Conservation (phyloP, 2,113 vertebrate species). For the Delphinapterus leucas region DNA sequence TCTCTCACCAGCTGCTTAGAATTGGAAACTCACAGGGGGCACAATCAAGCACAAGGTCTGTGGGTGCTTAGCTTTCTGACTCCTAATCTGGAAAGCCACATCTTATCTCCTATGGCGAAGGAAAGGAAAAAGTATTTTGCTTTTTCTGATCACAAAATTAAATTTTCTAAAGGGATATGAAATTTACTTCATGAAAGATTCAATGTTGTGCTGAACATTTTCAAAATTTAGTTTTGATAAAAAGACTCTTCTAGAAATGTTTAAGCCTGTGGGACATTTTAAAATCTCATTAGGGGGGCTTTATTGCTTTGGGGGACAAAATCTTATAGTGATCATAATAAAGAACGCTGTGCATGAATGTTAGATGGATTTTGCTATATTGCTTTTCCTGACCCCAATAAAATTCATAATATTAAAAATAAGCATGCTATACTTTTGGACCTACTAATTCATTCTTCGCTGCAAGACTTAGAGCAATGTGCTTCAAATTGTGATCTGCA, state of each 20-base stretch:
- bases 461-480: not conserved
- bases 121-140: not conserved
- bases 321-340: not conserved
- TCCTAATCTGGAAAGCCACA: not conserved
- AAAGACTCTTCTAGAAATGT: not conserved
- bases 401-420: not conserved
- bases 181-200: not conserved
- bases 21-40: not conserved
- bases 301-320: not conserved
- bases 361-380: not conserved
- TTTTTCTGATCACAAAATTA: not conserved
- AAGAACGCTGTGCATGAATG: not conserved
- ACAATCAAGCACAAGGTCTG: not conserved
- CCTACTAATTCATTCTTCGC: not conserved
- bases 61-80: not conserved
- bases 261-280: not conserved
- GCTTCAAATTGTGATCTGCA: not conserved
- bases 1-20: not conserved
- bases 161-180: not conserved
- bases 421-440: not conserved
- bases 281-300: not conserved
- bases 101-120: not conserved
- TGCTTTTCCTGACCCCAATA: not conserved
- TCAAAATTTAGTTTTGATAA: not conserved
- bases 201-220: not conserved